phyloP scores from a whole-genome alignment of 2,888 invertebrate genomes.

The Drosophila antonietae region DNA sequence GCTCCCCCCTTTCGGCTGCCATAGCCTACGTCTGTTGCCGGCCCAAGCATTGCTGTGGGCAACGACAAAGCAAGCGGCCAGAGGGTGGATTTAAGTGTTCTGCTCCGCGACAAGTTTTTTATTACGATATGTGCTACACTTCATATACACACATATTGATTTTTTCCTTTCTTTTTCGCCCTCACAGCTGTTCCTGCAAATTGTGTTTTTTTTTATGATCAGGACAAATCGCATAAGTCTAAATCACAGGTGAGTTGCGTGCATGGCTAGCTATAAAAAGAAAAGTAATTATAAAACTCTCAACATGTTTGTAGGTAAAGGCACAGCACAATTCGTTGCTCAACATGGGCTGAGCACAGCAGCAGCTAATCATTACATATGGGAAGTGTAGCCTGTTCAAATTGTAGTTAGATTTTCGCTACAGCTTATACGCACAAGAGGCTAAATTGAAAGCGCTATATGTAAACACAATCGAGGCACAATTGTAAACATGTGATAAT shows the following conservation, averaged over 20 bases:
- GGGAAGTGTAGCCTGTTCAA: constrained; percentile 5
- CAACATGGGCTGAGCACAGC: constrained; percentile 47
- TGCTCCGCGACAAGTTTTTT: constrained; percentile 20
- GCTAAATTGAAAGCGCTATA: constrained; percentile 14
- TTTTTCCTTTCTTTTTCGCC: constrained; percentile 24
- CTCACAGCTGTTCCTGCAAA: constrained; percentile 31
- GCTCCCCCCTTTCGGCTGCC: not conserved
- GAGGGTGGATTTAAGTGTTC: constrained; percentile 42
- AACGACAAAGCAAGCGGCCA: constrained; percentile 38
- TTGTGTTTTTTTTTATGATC: constrained; percentile 15
- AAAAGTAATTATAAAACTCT: constrained; percentile 10
- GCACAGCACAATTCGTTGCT: constrained; percentile 11
- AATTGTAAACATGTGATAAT: constrained; percentile 45
- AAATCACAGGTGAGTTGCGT: constrained; percentile 38
- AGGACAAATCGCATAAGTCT: constrained; percentile 16
- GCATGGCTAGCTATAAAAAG: constrained; percentile 7
- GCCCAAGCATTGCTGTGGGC: constrained; percentile 50
- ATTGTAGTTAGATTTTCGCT: constrained; percentile 9
- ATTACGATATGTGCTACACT: constrained; percentile 33
- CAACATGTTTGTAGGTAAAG: constrained; percentile 27
- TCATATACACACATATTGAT: constrained; percentile 42
- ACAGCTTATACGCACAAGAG: constrained; percentile 21
- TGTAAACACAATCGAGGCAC: constrained; percentile 27
- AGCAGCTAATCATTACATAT: constrained; percentile 7
- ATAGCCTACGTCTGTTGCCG: constrained; percentile 37